A percentile compares a stretch with the other conserved stretches of the same genome.
These are phyloP conservation scores for Stegastes partitus DNA, from an alignment of 2,113 vertebrate genomes.

Conservation along the genomic window DNA sequence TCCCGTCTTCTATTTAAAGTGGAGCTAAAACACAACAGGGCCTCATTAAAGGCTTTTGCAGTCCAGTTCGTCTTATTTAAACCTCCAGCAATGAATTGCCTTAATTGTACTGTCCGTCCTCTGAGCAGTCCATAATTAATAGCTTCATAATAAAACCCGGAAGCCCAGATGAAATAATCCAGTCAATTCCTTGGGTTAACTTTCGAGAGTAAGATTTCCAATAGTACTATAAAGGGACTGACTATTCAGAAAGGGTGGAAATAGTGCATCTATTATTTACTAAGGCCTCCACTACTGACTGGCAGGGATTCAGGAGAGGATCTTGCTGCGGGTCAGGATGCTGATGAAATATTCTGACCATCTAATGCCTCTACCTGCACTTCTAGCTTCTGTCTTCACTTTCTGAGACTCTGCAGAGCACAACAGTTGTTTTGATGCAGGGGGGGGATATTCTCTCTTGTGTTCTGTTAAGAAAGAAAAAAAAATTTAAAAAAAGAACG, in stretches of 20 bases:
- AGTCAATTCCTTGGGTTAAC: background rate
- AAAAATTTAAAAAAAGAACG: background rate
- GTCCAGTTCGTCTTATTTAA: constrained; percentile 22
- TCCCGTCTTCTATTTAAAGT: constrained; percentile 5
- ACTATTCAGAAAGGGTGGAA: background rate
- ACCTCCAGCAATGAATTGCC: constrained; percentile 22
- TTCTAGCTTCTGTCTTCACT: background rate
- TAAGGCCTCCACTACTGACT: background rate
- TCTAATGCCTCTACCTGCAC: background rate
- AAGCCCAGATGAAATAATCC: background rate
- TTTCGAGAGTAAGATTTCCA: constrained; percentile 3
- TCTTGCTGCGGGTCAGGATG: constrained; percentile 16
- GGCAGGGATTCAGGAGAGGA: constrained; percentile 10
- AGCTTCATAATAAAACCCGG: constrained; percentile 16
- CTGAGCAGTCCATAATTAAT: constrained; percentile 28
- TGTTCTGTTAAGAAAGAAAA: too few relatives aligned
- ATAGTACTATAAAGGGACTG: background rate
- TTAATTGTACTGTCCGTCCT: constrained; percentile 15
- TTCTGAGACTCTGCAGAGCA: background rate
- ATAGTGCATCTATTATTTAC: constrained; percentile 12
- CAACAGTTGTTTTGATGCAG: background rate
- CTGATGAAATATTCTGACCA: constrained; percentile 22
- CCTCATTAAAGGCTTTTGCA: constrained; percentile 16
- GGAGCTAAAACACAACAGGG: constrained; percentile 12
- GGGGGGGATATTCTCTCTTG: background rate